Conservation (phyloP, 2,888 invertebrate genomes). For the Luperina nickerlii region DNA sequence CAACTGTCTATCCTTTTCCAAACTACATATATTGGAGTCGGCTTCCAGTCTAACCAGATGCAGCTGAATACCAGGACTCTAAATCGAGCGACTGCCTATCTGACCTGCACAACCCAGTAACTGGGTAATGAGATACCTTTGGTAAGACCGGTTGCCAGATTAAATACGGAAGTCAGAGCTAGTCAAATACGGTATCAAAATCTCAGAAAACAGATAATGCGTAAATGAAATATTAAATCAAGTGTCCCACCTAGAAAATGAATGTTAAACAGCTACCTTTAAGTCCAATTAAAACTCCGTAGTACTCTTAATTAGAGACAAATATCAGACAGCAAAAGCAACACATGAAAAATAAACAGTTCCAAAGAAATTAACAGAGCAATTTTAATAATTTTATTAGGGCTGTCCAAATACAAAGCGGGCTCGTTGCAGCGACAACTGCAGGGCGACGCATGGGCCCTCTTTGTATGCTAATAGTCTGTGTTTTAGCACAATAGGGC, state of each 20-base stretch:
- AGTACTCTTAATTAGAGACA: constrained; percentile 37
- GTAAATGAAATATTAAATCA: background rate
- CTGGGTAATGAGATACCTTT: no score
- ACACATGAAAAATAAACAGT: constrained; percentile 52
- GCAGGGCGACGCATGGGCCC: constrained; percentile 71
- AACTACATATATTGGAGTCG: no score
- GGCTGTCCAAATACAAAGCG: constrained; percentile 77
- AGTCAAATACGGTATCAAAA: background rate
- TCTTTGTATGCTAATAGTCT: constrained; percentile 83
- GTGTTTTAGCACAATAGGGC: constrained; percentile 77
- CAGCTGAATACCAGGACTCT: no score
- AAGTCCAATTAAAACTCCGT: constrained; percentile 13
- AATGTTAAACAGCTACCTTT: constrained; percentile 18
- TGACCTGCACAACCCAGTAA: no score
- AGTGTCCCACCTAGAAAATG: background rate
- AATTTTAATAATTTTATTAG: constrained; percentile 81
- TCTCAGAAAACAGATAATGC: background rate
- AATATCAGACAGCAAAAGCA: constrained; percentile 45
- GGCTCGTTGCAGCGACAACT: constrained; percentile 70
- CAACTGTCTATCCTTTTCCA: no score
- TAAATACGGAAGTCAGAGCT: no score
- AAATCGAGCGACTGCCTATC: no score
- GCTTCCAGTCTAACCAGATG: no score
- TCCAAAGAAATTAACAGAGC: constrained; percentile 71
- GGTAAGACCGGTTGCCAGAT: no score